Conservation (phyloP, 2,113 vertebrate species). For the Siniperca chuatsi region DNA sequence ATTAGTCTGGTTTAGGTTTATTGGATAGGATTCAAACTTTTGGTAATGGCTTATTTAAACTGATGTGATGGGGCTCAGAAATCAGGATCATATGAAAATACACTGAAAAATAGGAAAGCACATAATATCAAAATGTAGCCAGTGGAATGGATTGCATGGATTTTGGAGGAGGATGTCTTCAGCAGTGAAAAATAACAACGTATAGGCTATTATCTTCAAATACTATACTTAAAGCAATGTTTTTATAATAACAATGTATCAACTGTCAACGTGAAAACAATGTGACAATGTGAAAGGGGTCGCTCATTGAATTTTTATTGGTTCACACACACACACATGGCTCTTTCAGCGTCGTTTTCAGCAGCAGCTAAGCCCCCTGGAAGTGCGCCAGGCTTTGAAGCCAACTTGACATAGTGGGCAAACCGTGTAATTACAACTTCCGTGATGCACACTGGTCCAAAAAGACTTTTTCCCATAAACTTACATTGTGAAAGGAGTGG, state of each 20-base stretch:
- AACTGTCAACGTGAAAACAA: not conserved
- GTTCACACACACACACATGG: too few species aligned
- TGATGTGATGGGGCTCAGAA: not conserved
- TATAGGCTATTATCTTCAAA: not conserved
- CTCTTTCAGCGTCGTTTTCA: too few species aligned
- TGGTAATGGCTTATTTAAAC: constrained; percentile 8
- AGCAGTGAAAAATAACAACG: not conserved
- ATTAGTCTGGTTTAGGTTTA: constrained; percentile 34
- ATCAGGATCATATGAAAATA: not conserved
- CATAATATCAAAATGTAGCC: not conserved
- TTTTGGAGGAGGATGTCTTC: not conserved
- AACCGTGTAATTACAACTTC: too few species aligned
- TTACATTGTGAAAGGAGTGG: too few species aligned
- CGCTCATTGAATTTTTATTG: too few species aligned
- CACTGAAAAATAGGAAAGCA: not conserved
- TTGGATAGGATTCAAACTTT: constrained; percentile 13
- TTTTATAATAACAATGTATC: not conserved
- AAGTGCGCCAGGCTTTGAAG: too few species aligned
- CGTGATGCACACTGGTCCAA: too few species aligned
- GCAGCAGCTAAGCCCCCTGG: too few species aligned
- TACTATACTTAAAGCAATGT: not conserved
- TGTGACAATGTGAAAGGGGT: not conserved
- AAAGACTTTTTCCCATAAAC: too few species aligned
- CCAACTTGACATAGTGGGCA: too few species aligned
- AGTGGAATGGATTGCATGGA: not conserved